These are phyloP conservation scores for Danio aesculapii DNA, from an alignment of 2,797 vertebrate genomes.

Conservation along the genomic window DNA sequence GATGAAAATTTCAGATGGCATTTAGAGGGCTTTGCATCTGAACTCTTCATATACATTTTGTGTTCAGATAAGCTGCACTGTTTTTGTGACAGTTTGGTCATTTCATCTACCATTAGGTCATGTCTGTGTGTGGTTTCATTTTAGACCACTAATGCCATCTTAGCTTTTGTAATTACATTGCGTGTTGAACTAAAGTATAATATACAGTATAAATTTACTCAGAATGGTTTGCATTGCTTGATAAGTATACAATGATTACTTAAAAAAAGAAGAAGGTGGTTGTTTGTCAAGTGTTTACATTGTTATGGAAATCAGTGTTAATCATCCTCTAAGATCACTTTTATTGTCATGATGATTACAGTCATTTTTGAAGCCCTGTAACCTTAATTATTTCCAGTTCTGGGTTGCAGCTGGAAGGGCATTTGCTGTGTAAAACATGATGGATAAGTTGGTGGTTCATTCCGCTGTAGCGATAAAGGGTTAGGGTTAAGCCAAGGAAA, in stretches of 20 bases:
- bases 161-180: background rate
- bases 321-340: background rate
- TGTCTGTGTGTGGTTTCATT: constrained; percentile 8
- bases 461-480: too few relatives aligned
- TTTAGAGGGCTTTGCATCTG: too few relatives aligned
- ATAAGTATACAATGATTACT: background rate
- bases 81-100: background rate
- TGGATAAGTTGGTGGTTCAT: too few relatives aligned
- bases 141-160: background rate
- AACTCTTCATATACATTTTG: too few relatives aligned
- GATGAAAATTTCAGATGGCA: too few relatives aligned
- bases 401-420: too few relatives aligned
- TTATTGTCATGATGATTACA: background rate
- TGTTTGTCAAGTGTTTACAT: background rate
- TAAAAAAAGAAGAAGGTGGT: background rate
- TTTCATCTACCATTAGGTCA: constrained; percentile 26
- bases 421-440: too few relatives aligned
- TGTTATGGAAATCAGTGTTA: background rate
- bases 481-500: too few relatives aligned
- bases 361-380: background rate
- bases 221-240: background rate
- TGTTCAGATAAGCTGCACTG: too few relatives aligned
- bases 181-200: background rate
- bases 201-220: background rate
- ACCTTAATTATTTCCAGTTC: too few relatives aligned